phyloP scores from a whole-genome alignment of 1,140 invertebrate species.

The Cydia splendana region DNA sequence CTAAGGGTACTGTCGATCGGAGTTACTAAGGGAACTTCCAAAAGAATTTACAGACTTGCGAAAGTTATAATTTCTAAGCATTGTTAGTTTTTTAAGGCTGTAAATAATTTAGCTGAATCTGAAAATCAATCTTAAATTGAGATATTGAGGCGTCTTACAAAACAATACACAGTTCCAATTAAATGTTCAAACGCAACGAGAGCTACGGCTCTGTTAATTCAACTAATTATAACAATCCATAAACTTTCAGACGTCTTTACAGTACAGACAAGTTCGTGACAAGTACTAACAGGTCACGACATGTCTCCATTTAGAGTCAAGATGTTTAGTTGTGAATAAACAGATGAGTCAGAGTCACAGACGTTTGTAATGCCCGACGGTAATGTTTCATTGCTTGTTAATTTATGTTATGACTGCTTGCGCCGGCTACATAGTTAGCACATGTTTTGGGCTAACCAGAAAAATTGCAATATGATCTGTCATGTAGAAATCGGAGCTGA shows the following conservation, averaged over 20 bases:
- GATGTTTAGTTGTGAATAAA: slow-evolving; percentile 22
- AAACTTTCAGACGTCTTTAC: slow-evolving; percentile 55
- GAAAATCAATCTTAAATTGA: no score
- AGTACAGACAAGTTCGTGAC: slow-evolving; percentile 69
- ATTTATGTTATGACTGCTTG: slow-evolving; percentile 60
- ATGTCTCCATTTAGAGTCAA: slow-evolving; percentile 48
- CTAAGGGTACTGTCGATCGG: background rate
- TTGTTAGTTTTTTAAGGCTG: background rate
- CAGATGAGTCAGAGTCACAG: slow-evolving; percentile 12
- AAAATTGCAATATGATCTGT: background rate
- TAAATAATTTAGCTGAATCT: background rate
- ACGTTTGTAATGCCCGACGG: background rate
- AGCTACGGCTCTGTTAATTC: slow-evolving; percentile 51
- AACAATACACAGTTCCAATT: background rate
- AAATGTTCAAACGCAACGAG: background rate
- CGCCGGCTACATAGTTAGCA: background rate
- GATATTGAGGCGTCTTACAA: background rate
- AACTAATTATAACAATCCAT: slow-evolving; percentile 59
- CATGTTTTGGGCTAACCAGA: background rate
- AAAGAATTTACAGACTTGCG: background rate
- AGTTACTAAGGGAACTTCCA: background rate
- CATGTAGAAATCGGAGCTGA: background rate
- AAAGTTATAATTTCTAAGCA: background rate
- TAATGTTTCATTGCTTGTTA: slow-evolving; percentile 52
- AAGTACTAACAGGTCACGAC: slow-evolving; percentile 70